Evolutionary conservation across 2,113 vertebrate species (phyloP).

Genomic region (Piaya cayana): DNA sequence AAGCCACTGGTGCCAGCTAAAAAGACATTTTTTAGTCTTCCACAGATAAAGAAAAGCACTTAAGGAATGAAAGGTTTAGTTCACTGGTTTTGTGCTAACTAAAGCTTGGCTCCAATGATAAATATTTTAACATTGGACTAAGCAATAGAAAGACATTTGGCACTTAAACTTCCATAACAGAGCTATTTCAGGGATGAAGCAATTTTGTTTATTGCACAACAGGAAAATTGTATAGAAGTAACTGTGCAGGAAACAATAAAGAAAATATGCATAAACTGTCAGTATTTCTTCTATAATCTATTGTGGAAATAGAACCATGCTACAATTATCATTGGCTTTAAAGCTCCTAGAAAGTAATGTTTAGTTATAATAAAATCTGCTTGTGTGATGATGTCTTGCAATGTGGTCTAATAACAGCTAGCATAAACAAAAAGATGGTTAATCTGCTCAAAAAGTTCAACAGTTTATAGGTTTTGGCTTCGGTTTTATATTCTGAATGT

Average conservation of each 20-base stretch:
- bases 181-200: not conserved
- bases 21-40: slow-evolving; percentile 21
- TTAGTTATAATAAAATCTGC: not conserved
- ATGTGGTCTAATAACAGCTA: slow-evolving; percentile 28
- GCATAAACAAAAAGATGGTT: slow-evolving; percentile 12
- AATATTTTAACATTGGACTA: not conserved
- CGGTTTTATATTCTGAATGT: slow-evolving; percentile 36
- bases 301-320: not conserved
- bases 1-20: slow-evolving; percentile 9
- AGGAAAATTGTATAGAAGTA: not conserved
- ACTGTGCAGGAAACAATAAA: not conserved
- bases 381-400: not conserved
- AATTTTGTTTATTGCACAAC: not conserved
- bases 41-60: slow-evolving; percentile 39
- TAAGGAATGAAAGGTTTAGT: slow-evolving; percentile 4
- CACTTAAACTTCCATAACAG: not conserved
- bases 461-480: slow-evolving; percentile 47
- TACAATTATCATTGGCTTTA: not conserved
- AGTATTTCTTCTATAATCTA: not conserved
- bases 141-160: not conserved
- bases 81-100: not conserved
- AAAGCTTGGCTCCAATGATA: not conserved
- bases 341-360: slow-evolving; percentile 1
- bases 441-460: not conserved
- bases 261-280: not conserved